These are phyloP conservation scores for Andrena flavipes DNA, from an alignment of 2,888 invertebrate genomes.

Conservation along the genomic window DNA sequence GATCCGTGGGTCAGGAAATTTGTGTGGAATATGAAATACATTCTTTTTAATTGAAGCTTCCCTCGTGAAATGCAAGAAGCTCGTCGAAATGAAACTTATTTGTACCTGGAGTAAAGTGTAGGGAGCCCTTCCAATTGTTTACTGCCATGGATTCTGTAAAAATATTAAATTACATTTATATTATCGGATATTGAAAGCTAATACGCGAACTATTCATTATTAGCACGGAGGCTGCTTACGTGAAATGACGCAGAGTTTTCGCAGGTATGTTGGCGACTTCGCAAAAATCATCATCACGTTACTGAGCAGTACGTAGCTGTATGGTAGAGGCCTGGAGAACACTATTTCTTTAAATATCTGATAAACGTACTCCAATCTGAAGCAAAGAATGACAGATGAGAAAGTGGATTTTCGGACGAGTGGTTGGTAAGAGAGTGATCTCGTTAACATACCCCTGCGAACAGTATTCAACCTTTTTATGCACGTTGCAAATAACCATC, in stretches of 20 bases:
- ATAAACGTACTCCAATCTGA: slow-evolving; percentile 75
- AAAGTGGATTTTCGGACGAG: neutral
- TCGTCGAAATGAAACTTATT: neutral
- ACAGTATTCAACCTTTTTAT: slow-evolving; percentile 76
- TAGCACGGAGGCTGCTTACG: slow-evolving; percentile 67
- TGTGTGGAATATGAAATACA: neutral
- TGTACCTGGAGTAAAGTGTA: slow-evolving; percentile 78
- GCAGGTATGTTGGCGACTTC: slow-evolving; percentile 65
- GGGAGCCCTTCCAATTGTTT: slow-evolving; percentile 73
- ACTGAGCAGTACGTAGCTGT: slow-evolving; percentile 76
- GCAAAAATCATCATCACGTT: slow-evolving; percentile 76
- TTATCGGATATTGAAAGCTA: neutral
- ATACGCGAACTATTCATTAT: neutral
- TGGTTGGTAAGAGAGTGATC: too few species aligned
- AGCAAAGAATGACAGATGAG: slow-evolving; percentile 31
- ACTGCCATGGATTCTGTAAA: slow-evolving; percentile 67
- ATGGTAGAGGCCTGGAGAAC: slow-evolving; percentile 79
- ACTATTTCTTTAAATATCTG: slow-evolving; percentile 81
- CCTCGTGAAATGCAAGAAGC: too few species aligned
- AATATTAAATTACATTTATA: slow-evolving; percentile 7
- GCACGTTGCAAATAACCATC: slow-evolving; percentile 76
- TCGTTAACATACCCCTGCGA: slow-evolving; percentile 72
- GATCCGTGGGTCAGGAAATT: neutral
- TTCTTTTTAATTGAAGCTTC: neutral
- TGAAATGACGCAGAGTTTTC: slow-evolving; percentile 73